Conservation (phyloP, 2,797 vertebrate genomes). For the Ctenopoma kingsleyae region DNA sequence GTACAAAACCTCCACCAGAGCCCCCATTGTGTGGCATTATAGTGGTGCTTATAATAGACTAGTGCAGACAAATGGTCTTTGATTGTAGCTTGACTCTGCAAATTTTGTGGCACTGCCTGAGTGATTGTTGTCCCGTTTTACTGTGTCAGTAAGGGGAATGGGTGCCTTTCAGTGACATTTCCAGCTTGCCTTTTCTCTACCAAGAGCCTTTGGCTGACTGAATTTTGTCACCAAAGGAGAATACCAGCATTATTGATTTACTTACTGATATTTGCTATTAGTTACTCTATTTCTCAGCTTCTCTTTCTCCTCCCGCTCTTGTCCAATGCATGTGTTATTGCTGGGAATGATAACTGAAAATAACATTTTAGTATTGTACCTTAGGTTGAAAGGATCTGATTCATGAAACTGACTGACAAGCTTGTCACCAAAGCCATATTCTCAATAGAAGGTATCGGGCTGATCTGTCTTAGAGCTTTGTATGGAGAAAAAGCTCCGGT, state of each 20-base stretch:
- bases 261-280: slow-evolving; percentile 10
- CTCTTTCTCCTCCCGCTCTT: not conserved
- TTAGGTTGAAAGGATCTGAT: slow-evolving; percentile 31
- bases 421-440: slow-evolving; percentile 37
- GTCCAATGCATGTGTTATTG: slow-evolving; percentile 2
- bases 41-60: slow-evolving; percentile 1
- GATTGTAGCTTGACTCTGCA: slow-evolving; percentile 34
- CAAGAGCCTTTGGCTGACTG: not conserved
- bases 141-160: slow-evolving; percentile 8
- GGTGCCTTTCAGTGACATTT: slow-evolving; percentile 2
- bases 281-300: slow-evolving; percentile 5
- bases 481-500: slow-evolving; percentile 4
- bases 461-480: slow-evolving; percentile 31
- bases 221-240: slow-evolving; percentile 16
- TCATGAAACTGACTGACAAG: slow-evolving; percentile 44
- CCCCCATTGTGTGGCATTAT: slow-evolving; percentile 20
- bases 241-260: not conserved
- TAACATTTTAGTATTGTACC: slow-evolving; percentile 15
- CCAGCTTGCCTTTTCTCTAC: not conserved
- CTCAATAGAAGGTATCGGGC: slow-evolving; percentile 35
- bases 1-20: slow-evolving; percentile 8
- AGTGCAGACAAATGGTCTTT: slow-evolving; percentile 14
- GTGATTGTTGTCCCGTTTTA: slow-evolving; percentile 2
- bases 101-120: not conserved
- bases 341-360: slow-evolving; percentile 20